These are phyloP conservation scores for Zaprionus davidi DNA, from an alignment of 1,140 invertebrate genomes.

Conservation along the genomic window DNA sequence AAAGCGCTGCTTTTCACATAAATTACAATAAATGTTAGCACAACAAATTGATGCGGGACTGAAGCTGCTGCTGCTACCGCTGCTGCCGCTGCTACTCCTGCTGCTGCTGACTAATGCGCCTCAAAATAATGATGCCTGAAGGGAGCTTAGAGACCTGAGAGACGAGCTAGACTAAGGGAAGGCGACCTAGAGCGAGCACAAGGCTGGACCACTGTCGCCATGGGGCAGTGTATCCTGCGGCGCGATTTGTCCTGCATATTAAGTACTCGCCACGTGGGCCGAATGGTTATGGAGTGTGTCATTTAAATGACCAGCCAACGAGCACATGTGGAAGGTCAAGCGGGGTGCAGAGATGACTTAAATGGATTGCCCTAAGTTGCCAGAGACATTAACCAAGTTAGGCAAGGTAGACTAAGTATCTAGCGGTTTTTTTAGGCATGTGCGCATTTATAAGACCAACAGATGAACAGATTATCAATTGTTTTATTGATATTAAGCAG, in stretches of 20 bases:
- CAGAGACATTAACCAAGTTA: slow-evolving; percentile 11
- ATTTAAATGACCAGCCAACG: slow-evolving; percentile 28
- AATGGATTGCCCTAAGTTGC: slow-evolving; percentile 19
- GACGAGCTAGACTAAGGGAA: not conserved
- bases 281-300: slow-evolving; percentile 21
- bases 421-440: too few species aligned
- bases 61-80: not conserved
- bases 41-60: slow-evolving; percentile 66
- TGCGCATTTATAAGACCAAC: too few species aligned
- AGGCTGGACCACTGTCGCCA: slow-evolving; percentile 11
- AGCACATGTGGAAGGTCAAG: slow-evolving; percentile 10
- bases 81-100: not conserved
- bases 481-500: not conserved
- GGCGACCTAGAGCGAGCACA: not conserved
- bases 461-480: too few species aligned
- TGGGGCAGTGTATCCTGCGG: slow-evolving; percentile 39
- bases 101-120: slow-evolving; percentile 25
- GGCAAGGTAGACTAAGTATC: not conserved
- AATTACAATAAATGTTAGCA: slow-evolving; percentile 77
- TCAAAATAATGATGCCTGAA: slow-evolving; percentile 41
- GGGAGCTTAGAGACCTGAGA: slow-evolving; percentile 5
- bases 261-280: slow-evolving; percentile 38
- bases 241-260: slow-evolving; percentile 60
- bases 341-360: not conserved
- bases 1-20: slow-evolving; percentile 66